These are phyloP conservation scores for Natrix natrix DNA, from an alignment of 2,797 vertebrate species.

Conservation along the genomic window DNA sequence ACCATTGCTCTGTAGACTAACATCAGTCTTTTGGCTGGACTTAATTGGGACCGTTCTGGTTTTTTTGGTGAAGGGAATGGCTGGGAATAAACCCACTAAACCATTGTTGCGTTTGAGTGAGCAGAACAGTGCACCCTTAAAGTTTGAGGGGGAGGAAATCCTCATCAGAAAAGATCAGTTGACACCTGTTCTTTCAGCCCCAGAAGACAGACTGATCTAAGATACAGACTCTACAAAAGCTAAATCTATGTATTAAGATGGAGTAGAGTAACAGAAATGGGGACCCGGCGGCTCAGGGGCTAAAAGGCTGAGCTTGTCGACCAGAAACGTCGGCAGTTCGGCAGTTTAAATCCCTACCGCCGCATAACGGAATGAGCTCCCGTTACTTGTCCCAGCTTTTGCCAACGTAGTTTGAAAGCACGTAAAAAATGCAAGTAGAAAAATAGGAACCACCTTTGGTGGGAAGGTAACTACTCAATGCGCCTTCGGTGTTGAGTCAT, in stretches of 20 bases:
- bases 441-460: too few species aligned
- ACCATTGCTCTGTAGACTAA: neutral
- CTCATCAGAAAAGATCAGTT: neutral
- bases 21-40: neutral
- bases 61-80: neutral
- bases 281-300: too few species aligned
- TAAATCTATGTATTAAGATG: neutral
- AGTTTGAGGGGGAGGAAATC: neutral
- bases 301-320: too few species aligned
- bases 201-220: neutral
- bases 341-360: too few species aligned
- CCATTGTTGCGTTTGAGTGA: neutral
- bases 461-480: too few species aligned
- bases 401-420: too few species aligned
- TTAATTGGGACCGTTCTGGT: neutral
- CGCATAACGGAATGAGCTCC: rapidly evolving
- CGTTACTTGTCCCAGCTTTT: too few species aligned
- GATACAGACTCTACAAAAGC: neutral
- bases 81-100: neutral
- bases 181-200: neutral
- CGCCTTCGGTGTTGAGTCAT: too few species aligned
- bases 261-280: too few species aligned
- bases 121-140: neutral
- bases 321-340: too few species aligned
- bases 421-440: too few species aligned